A percentile compares a stretch with the other conserved stretches of the same genome.
phyloP scores from a whole-genome alignment of 2,888 invertebrate species.

The Acrobasis repandana region DNA sequence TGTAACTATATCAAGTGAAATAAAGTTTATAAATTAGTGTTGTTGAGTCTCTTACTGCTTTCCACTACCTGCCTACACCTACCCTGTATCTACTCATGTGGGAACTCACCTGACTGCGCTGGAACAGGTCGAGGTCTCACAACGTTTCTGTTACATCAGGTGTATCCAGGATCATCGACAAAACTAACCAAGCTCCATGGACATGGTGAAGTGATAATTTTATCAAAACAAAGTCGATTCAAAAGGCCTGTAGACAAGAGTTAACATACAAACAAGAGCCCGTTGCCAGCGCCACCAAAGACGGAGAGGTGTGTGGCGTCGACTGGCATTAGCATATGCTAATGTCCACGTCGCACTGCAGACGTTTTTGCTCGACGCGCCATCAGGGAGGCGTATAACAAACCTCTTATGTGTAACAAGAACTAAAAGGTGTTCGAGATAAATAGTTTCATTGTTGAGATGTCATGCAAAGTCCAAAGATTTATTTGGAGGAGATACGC shows the following conservation, averaged over 20 bases:
- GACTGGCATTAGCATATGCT: conserved; percentile 65
- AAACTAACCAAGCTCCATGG: too few species aligned
- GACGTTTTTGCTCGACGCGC: conserved; percentile 59
- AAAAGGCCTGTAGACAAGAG: conserved; percentile 14
- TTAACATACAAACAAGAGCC: conserved; percentile 15
- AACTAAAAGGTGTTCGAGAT: conserved; percentile 13
- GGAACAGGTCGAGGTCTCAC: too few species aligned
- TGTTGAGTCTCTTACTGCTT: too few species aligned
- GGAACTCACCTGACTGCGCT: too few species aligned
- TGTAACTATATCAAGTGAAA: too few species aligned
- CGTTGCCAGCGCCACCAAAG: conserved; percentile 31
- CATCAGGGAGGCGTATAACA: conserved; percentile 2
- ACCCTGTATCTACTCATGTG: too few species aligned
- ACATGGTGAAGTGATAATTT: not conserved
- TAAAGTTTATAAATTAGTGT: too few species aligned
- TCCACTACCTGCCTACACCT: too few species aligned
- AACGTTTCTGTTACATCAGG: too few species aligned
- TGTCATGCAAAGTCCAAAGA: not conserved
- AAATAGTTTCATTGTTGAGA: conserved; percentile 12
- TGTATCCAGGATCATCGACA: too few species aligned
- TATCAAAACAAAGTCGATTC: not conserved
- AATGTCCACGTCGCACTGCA: conserved; percentile 58
- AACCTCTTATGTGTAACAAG: conserved; percentile 1
- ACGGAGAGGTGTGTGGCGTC: conserved; percentile 47
- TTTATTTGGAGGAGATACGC: not conserved